These are phyloP conservation scores for Neodon shergylaensis DNA, from an alignment of 2,113 vertebrate genomes.

Conservation along the genomic window DNA sequence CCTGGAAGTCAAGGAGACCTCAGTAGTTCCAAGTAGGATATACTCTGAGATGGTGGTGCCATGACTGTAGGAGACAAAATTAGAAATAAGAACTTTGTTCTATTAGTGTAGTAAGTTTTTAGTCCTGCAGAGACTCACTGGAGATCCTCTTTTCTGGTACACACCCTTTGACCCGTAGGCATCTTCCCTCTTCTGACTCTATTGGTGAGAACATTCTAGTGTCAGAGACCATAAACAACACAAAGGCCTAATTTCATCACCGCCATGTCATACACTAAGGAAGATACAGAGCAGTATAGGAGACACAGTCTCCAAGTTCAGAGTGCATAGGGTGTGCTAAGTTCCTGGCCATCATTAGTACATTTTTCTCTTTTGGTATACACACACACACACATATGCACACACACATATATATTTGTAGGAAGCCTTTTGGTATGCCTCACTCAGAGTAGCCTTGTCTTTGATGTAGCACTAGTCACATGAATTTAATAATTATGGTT, in stretches of 20 bases:
- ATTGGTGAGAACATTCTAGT: neutral
- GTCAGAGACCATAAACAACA: neutral
- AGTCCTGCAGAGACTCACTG: neutral
- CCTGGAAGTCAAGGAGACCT: neutral
- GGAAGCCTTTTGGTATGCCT: neutral
- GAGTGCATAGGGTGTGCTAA: too few relatives aligned
- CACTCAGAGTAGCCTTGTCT: neutral
- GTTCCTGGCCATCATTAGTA: neutral
- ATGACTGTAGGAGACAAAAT: neutral
- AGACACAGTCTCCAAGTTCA: neutral
- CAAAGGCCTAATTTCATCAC: neutral
- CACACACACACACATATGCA: too few relatives aligned
- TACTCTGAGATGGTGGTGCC: neutral
- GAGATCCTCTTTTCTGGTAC: neutral
- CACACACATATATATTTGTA: neutral
- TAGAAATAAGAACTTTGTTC: neutral
- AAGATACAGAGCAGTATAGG: neutral
- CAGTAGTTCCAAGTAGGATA: neutral
- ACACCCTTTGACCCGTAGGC: rapidly evolving
- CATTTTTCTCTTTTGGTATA: too few relatives aligned
- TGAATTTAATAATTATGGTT: constrained; percentile 21
- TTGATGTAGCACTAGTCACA: neutral
- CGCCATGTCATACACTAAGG: neutral
- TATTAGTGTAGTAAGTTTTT: neutral
- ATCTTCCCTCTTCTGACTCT: neutral